Conservation (phyloP, 2,888 invertebrate species). For the Agonopterix heracliana region DNA sequence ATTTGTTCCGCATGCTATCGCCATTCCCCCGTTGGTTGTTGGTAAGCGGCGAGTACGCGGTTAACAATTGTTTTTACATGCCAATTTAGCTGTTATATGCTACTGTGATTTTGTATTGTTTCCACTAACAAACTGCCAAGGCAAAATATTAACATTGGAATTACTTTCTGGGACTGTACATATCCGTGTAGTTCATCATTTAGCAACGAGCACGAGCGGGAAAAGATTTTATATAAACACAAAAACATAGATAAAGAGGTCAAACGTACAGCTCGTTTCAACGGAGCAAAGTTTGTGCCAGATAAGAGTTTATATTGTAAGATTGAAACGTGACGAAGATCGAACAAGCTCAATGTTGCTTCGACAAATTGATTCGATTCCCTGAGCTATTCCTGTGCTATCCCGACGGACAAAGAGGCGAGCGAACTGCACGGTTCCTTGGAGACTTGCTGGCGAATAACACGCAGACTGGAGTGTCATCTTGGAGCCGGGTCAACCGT, state of each 20-base stretch:
- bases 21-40: conserved; percentile 4
- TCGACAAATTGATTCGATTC: conserved; percentile 65
- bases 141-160: no score
- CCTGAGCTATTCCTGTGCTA: conserved; percentile 41
- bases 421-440: conserved; percentile 3
- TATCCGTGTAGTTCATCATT: no score
- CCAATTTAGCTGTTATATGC: conserved; percentile 14
- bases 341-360: conserved; percentile 36
- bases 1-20: conserved; percentile 53
- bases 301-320: conserved; percentile 15
- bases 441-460: conserved; percentile 18
- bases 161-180: no score
- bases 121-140: no score
- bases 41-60: conserved; percentile 34
- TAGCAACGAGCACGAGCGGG: not conserved
- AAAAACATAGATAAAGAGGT: conserved; percentile 27
- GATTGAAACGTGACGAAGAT: conserved; percentile 41
- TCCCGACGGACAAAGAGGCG: conserved; percentile 26
- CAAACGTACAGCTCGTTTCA: conserved; percentile 23
- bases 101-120: not conserved
- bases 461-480: conserved; percentile 22
- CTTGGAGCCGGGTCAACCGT: conserved; percentile 24
- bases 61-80: conserved; percentile 60
- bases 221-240: not conserved
- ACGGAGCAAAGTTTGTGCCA: not conserved